These are phyloP conservation scores for Blera fallax DNA, from an alignment of 2,888 invertebrate genomes.

Conservation along the genomic window DNA sequence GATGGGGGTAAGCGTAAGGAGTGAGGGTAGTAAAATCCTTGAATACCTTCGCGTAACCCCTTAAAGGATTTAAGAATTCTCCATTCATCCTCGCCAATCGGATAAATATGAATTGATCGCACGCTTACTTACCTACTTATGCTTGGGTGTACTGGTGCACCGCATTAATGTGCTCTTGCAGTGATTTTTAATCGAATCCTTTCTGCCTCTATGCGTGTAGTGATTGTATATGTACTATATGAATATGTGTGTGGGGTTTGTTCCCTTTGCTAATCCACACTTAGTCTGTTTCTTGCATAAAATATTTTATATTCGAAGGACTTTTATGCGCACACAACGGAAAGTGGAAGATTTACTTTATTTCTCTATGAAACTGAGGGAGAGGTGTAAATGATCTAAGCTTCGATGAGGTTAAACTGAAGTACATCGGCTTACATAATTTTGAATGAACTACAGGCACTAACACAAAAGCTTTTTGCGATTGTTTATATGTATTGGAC, in stretches of 20 bases:
- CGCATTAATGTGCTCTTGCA: constrained; percentile 33
- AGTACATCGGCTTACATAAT: background rate
- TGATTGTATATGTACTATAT: no score
- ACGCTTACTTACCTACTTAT: constrained; percentile 46
- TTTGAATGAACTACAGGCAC: background rate
- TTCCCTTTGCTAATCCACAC: constrained; percentile 64
- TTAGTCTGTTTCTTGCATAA: constrained; percentile 67
- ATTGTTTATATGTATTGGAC: background rate
- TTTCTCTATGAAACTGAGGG: constrained; percentile 24
- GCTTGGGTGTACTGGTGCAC: constrained; percentile 3
- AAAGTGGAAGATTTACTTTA: constrained; percentile 9
- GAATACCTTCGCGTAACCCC: constrained; percentile 67
- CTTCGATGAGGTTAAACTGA: constrained; percentile 25
- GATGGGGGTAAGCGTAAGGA: background rate
- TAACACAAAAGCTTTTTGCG: background rate
- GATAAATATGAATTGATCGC: constrained; percentile 70
- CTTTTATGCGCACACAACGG: background rate
- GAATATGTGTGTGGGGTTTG: constrained; percentile 19
- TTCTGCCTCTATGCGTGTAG: background rate
- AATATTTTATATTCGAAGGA: constrained; percentile 38
- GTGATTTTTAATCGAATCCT: constrained; percentile 66
- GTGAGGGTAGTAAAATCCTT: constrained; percentile 39
- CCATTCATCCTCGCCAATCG: constrained; percentile 66
- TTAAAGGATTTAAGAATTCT: constrained; percentile 55
- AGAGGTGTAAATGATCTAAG: constrained; percentile 24